phyloP scores from a whole-genome alignment of 2,797 vertebrate genomes.

The Astyanax mexicanus region DNA sequence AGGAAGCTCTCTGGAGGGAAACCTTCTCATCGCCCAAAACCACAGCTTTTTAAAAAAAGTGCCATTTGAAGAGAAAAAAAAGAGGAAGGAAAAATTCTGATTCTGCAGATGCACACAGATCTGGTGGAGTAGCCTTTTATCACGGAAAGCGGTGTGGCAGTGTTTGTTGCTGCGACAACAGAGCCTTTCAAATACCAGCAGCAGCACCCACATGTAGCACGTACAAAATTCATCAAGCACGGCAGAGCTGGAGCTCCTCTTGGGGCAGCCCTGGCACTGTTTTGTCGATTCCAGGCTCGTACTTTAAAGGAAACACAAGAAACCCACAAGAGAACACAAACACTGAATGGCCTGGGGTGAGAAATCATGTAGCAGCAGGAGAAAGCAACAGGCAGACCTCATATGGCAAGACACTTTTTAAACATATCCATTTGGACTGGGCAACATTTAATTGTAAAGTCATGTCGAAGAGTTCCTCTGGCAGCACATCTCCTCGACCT shows the following conservation, averaged over 20 bases:
- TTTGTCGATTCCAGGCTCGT: constrained; percentile 34
- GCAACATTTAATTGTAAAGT: constrained; percentile 7
- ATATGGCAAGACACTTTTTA: background rate
- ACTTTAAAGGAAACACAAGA: constrained; percentile 21
- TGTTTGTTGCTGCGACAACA: constrained; percentile 10
- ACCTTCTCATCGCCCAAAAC: background rate
- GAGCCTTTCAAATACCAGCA: constrained; percentile 1
- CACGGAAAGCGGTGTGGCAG: constrained; percentile 6
- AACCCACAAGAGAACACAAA: constrained; percentile 22
- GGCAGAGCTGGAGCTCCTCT: constrained; percentile 22
- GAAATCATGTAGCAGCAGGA: constrained; percentile 25
- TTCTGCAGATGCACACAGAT: constrained; percentile 12
- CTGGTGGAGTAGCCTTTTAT: background rate
- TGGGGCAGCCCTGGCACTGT: constrained; percentile 34
- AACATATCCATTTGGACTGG: constrained; percentile 1
- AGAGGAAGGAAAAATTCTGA: constrained; percentile 6
- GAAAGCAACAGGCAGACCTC: background rate
- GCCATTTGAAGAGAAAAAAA: constrained; percentile 6
- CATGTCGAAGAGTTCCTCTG: constrained; percentile 19
- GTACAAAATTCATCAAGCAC: constrained; percentile 25
- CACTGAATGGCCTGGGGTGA: constrained; percentile 12
- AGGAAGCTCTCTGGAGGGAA: background rate
- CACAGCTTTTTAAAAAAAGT: background rate
- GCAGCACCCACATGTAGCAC: background rate
- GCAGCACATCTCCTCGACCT: constrained; percentile 19